Conservation (phyloP, 2,113 vertebrate species). For the Saccopteryx bilineata region DNA sequence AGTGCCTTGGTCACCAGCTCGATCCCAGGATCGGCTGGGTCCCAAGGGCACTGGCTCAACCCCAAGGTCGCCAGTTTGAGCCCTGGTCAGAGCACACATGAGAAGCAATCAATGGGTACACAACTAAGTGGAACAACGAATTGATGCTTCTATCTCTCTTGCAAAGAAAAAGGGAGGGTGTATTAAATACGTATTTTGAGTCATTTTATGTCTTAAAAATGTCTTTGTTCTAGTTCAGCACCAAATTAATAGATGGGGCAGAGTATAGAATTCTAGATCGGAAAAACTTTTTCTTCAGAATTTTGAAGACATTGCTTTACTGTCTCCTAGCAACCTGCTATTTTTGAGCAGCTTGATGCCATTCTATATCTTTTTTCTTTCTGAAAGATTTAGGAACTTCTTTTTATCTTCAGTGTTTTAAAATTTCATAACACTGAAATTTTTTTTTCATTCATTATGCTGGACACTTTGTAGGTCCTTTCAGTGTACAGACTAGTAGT, state of each 20-base stretch:
- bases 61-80: too few species aligned
- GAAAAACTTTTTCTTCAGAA: slow-evolving; percentile 21
- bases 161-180: background rate
- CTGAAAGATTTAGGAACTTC: slow-evolving; percentile 37
- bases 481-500: background rate
- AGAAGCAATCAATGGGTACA: too few species aligned
- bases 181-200: slow-evolving; percentile 5
- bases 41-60: too few species aligned
- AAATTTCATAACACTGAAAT: slow-evolving; percentile 1
- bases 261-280: slow-evolving; percentile 3
- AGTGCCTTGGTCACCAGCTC: too few species aligned
- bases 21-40: too few species aligned
- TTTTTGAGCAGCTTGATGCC: background rate
- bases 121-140: background rate
- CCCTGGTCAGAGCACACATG: too few species aligned
- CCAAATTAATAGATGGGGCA: slow-evolving; percentile 22
- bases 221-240: slow-evolving; percentile 24
- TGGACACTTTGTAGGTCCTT: background rate
- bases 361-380: background rate
- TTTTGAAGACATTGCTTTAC: slow-evolving; percentile 16
- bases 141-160: background rate
- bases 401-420: slow-evolving; percentile 33
- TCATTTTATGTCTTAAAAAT: slow-evolving; percentile 27
- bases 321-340: slow-evolving; percentile 26
- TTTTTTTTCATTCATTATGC: slow-evolving; percentile 1